A percentile compares a stretch with the other conserved stretches of the same genome.
These are phyloP conservation scores for Pyxicephalus adspersus DNA, from an alignment of 2,113 vertebrate species.

Conservation along the genomic window DNA sequence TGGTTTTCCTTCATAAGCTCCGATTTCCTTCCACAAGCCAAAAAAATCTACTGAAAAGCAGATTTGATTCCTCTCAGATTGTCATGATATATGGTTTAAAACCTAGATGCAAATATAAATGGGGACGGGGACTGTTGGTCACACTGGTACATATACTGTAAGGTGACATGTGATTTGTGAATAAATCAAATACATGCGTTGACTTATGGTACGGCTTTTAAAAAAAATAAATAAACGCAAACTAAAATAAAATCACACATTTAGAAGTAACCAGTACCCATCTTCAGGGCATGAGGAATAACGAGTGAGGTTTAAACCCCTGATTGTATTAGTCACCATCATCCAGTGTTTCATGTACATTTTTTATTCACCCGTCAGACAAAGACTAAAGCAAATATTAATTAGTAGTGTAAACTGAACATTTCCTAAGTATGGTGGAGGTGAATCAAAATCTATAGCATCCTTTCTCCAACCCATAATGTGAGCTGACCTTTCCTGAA, in stretches of 20 bases:
- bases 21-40: too few relatives aligned
- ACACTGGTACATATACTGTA: too few relatives aligned
- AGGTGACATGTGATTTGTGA: too few relatives aligned
- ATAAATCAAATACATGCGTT: too few relatives aligned
- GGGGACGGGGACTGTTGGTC: too few relatives aligned
- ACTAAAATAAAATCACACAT: not conserved
- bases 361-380: slow-evolving; percentile 27
- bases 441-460: not conserved
- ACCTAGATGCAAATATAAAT: too few relatives aligned
- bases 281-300: slow-evolving; percentile 36
- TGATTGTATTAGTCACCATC: slow-evolving; percentile 20
- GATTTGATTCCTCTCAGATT: too few relatives aligned
- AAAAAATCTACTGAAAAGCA: too few relatives aligned
- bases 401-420: not conserved
- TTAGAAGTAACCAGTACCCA: slow-evolving; percentile 6
- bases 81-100: too few relatives aligned
- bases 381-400: slow-evolving; percentile 3
- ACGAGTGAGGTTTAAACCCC: slow-evolving; percentile 7
- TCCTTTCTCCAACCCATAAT: slow-evolving; percentile 13
- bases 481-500: slow-evolving; percentile 25
- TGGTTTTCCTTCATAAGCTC: too few relatives aligned
- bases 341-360: slow-evolving; percentile 18
- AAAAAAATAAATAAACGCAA: too few relatives aligned
- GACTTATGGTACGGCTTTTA: too few relatives aligned
- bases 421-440: not conserved